These are phyloP conservation scores for Parthenolecanium corni DNA, from an alignment of 2,888 invertebrate species.

Conservation along the genomic window DNA sequence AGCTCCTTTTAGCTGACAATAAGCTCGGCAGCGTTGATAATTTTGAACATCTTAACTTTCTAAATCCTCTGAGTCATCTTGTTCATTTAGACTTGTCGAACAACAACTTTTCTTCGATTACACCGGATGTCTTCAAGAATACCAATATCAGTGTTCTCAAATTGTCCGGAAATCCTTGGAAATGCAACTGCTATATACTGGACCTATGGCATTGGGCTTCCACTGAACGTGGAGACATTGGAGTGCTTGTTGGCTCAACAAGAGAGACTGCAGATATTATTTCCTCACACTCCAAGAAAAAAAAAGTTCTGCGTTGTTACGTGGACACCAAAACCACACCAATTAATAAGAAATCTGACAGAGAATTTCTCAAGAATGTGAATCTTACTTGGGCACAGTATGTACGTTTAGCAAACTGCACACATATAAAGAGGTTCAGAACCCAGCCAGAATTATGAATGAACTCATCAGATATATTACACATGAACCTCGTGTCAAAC, in stretches of 20 bases:
- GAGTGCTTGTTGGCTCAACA: slow-evolving; percentile 54
- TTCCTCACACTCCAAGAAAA: slow-evolving; percentile 42
- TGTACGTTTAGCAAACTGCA: slow-evolving; percentile 34
- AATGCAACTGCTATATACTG: slow-evolving; percentile 55
- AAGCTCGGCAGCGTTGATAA: slow-evolving; percentile 39
- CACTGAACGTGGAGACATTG: slow-evolving; percentile 51
- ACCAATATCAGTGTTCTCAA: slow-evolving; percentile 49
- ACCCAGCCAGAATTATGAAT: slow-evolving; percentile 30
- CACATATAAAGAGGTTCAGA: slow-evolving; percentile 25
- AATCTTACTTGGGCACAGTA: slow-evolving; percentile 63
- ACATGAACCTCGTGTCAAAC: neutral
- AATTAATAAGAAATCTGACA: slow-evolving; percentile 42
- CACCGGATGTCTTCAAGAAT: slow-evolving; percentile 45
- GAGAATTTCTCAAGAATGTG: slow-evolving; percentile 45
- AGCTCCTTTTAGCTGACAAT: slow-evolving; percentile 50
- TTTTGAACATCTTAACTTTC: slow-evolving; percentile 44
- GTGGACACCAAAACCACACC: slow-evolving; percentile 46
- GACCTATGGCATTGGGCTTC: slow-evolving; percentile 64
- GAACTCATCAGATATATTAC: slow-evolving; percentile 2
- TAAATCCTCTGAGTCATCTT: slow-evolving; percentile 46
- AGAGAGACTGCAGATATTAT: slow-evolving; percentile 37
- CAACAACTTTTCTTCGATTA: slow-evolving; percentile 50
- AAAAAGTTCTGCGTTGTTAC: slow-evolving; percentile 51
- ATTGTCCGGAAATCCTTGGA: slow-evolving; percentile 55
- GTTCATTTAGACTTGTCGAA: slow-evolving; percentile 52